Base-by-base conservation (phyloP, 2,888 invertebrate genomes). In the Agelastica alni region DNA sequence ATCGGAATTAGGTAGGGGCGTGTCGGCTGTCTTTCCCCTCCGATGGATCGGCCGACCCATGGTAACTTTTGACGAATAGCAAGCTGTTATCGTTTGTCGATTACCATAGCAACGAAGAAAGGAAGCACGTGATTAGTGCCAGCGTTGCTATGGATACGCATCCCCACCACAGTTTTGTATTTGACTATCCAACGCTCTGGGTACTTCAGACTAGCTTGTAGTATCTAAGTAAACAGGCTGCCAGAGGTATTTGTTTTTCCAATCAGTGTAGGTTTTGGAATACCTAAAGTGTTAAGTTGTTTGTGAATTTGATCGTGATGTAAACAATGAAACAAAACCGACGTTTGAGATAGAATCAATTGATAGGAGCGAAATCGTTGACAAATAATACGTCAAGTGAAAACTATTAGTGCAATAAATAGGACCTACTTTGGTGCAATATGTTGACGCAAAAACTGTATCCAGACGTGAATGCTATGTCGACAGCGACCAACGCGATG, bases 381-480 rank as follows among this genome's bases (percentile, higher is more conserved):
- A 34, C 46, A 42, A 47, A 47, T 31, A 9, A 12, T 32, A 51
- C 13, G 39, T n/a, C 39, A 14, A 53, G 53, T 59, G 52, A 42
- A 56, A 56, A 53, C 48, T 53, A 53, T 30, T 18, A 49, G 63
- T 63, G 60, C 60, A 63, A 62, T 61, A 59, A 51, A n/a, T n/a
- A n/a, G n/a, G n/a, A n/a, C n/a, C n/a, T 58, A 60, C 44, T 48
- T 14, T 26, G 56, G 60, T 61, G 59, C 54, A 57, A 58, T 59
- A 76, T 86, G 85, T 80, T 85, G 77, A 83, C 85, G 77, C 85
- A 85, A 79, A 86, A 85, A 79, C 79, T 86, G 73, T 86, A 86
- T 79, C 80, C 84, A 77, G 85, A 85, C 78, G 80, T 83, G 76
- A 82, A 89, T 77, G 85, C 88, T 72, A 87, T 89, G 68, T 81